Evolutionary conservation across 1,140 invertebrate genomes (phyloP), one percentile per base, ranked within the genome.

Genomic region (Drosophila leontia): DNA sequence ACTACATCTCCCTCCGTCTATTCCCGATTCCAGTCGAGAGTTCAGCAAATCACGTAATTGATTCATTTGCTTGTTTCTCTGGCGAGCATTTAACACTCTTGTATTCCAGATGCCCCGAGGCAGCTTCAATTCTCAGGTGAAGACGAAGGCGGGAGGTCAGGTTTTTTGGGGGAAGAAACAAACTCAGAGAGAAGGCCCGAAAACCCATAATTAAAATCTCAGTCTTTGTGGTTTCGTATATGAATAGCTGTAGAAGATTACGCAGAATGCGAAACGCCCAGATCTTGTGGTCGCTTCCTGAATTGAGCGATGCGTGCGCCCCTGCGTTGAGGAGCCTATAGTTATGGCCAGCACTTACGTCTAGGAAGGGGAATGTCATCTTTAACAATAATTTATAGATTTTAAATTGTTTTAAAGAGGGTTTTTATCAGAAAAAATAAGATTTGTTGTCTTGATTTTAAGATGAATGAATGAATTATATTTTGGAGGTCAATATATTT

Each of bases 181-280:
- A 34, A 34, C 23, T 15, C 23, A 69, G 26, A n/a, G 29, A 57
- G 53, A 37, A 57, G 39, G n/a, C 42, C 55, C 48, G 37, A 67
- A 58, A 71, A 29, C 59, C 85, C 76, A 88, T 88, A 88, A 88
- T 88, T 88, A 88, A 88, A 84, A 90, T 74, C 74, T 78, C 50
- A 68, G 67, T 56, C 80, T 78, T 87, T 88, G 78, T 69, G 78
- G 80, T 81, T 78, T 74, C 63, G 42, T 58, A 55, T 9, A 55
- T 12, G 51, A 55, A 55, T 70, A 70, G 78, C 82, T 68, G 68
- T 59, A 58, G 51, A 57, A 61, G 72, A 84, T 88, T 88, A 90
- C 77, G 84, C 80, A 84, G 80, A 88, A 80, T 81, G 74, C 32
- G 68, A 55, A 68, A 85, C 82, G 82, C 82, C 82, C 79, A 39